Base-by-base conservation (phyloP, 2,113 vertebrate species). In the Emberiza fucata region DNA sequence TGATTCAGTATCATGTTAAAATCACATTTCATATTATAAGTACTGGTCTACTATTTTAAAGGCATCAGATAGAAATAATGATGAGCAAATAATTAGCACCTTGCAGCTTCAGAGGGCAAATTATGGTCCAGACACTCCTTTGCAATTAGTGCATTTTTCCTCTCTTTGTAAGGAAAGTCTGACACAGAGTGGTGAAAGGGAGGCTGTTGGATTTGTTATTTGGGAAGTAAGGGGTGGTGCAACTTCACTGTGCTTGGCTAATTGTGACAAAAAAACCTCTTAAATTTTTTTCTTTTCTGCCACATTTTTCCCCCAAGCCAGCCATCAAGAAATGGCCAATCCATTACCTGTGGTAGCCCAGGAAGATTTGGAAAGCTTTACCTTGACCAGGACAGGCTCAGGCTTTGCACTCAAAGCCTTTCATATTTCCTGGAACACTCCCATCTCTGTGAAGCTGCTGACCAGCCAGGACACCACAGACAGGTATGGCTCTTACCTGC, bases 321-420 rank as follows among this genome's bases (percentile, higher is more conserved):
- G 44, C 22, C 37, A 35, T 45, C 72, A 45, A 77, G 82, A 94
- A 91, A 97, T 97, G 97, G 93, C 90, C n/a, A 73, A 51, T n/a
- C 39, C n/a, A 20, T n/a, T 97, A 35, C 93, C 96, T 82, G 44
- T 90, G 79, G 57, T 97, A 73, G 44, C 61, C 31, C 95, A 91
- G 35, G 80, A 95, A 60, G 94, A 97, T 77, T 68, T 97, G 90
- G 94, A 95, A 40, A 94, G 76, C 47, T 86, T 97, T 73, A 73
- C 76, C 27, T 50, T 97, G 88, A 75, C 8, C 48, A 95, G 50
- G 35, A 91, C 79, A 39, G 33, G 76, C 33, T 93, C 82, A 37
- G 92, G 95, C 54, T 96, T 97, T 44, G 86, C 94, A 3, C 90
- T 97, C 54, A 97, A 94, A 95, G 96, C 95, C 37, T 97, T 96